Evolutionary conservation across 2,888 invertebrate species (phyloP), one percentile per base, ranked within the genome.

Genomic region (Nezara viridula): DNA sequence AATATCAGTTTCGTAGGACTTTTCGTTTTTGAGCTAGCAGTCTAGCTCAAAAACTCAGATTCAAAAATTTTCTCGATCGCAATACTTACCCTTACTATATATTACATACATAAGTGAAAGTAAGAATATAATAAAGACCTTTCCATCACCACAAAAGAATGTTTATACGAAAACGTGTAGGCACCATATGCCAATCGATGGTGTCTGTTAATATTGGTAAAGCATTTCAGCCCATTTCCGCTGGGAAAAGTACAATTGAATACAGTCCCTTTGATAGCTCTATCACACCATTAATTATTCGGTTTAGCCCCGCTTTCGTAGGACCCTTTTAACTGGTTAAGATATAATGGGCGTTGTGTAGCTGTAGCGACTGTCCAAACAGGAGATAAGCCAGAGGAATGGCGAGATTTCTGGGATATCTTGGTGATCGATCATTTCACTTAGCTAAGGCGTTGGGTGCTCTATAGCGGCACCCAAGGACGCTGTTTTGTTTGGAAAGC

Each of bases 341-440:
- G 66, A 73, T 73, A 73, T 73, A 73, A 73, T 73, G 66, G 66
- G n/a, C 19, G 32, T 73, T 37, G 32, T 32, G 66, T 37, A 73
- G 66, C 32, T 37, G 66, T 73, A 73, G 66, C 37, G 66, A 73
- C 66, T 73, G 66, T 73, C 66, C 66, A 73, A 73, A 73, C 66
- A 73, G 37, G 66, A 73, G 66, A 73, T 73, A 73, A 73, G 66
- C 66, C 32, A 37, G 66, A 73, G 66, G 32, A 32, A 73, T 37
- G 66, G 19, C 66, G 66, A 73, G 66, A 32, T 73, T 73, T 73
- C 66, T 73, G 19, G 37, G 37, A 73, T 60, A 73, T 73, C 66
- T 32, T 73, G 66, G 66, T 37, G 32, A 73, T 73, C 66, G 66
- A 73, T 73, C 66, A 73, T 73, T 73, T 73, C 66, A 73, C 66